These are phyloP conservation scores for Zhengitettix transpicula DNA, from an alignment of 2,888 invertebrate genomes.

Conservation along the genomic window DNA sequence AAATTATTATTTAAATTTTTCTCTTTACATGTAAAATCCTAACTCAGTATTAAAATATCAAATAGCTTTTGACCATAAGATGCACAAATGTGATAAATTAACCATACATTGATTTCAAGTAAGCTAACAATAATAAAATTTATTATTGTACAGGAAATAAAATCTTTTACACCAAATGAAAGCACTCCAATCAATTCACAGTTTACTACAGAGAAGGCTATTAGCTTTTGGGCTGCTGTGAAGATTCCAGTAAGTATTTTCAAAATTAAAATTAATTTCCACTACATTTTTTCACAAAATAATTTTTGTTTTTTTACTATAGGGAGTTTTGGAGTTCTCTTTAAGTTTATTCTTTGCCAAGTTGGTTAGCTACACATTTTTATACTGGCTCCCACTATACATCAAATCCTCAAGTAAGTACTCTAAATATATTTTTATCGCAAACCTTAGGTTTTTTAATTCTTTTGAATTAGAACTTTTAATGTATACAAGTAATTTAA, in stretches of 20 bases:
- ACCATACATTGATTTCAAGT: too few relatives aligned
- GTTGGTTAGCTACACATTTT: conserved; percentile 89
- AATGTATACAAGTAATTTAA: too few relatives aligned
- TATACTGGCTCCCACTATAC: conserved; percentile 90
- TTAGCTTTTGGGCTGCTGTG: conserved; percentile 61
- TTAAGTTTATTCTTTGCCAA: conserved; percentile 90
- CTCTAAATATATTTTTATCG: too few relatives aligned
- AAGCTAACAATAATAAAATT: not conserved
- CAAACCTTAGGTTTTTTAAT: too few relatives aligned
- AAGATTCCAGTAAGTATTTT: conserved; percentile 47
- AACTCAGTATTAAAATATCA: too few relatives aligned
- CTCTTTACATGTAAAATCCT: too few relatives aligned
- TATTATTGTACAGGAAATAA: not conserved
- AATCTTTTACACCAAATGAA: conserved; percentile 17
- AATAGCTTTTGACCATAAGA: too few relatives aligned
- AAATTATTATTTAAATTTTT: too few relatives aligned
- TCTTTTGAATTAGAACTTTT: not conserved
- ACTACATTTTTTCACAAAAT: not conserved
- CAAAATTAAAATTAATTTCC: not conserved
- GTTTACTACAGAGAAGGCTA: conserved; percentile 33
- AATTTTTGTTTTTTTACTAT: conserved; percentile 14
- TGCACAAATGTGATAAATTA: too few relatives aligned
- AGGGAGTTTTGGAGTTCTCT: conserved; percentile 85
- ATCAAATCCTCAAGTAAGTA: conserved; percentile 70
- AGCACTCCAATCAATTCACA: conserved; percentile 23